A percentile compares a stretch with the other conserved stretches of the same genome.
Conservation (phyloP, 53 echinoderm and acorn worm species). For the Apostichopus leukothele region DNA sequence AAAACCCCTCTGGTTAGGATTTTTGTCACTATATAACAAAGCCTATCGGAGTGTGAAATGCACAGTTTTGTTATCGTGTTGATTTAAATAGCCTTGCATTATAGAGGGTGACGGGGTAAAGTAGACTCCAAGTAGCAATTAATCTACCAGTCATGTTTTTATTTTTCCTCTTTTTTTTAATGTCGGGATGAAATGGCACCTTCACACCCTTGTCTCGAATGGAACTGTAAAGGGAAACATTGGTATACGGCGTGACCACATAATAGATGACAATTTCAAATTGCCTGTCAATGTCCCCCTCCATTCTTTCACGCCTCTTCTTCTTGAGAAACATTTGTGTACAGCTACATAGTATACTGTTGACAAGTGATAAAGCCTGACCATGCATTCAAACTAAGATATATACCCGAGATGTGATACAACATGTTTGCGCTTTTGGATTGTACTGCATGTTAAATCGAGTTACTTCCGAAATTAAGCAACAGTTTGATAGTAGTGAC, state of each 20-base stretch:
- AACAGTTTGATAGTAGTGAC: too few species aligned
- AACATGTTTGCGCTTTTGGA: too few species aligned
- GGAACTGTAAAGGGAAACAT: neutral
- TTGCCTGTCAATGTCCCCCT: conserved; percentile 11
- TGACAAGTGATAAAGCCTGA: too few species aligned
- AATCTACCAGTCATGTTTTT: conserved; percentile 27
- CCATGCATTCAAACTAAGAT: too few species aligned
- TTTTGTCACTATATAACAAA: conserved; percentile 21
- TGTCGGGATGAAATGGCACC: conserved; percentile 11
- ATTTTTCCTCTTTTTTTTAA: neutral
- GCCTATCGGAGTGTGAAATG: conserved; percentile 36
- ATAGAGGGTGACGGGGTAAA: neutral
- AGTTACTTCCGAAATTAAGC: too few species aligned
- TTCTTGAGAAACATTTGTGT: too few species aligned
- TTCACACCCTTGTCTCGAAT: conserved; percentile 22
- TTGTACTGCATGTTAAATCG: too few species aligned
- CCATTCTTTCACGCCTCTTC: neutral
- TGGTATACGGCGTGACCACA: conserved; percentile 6
- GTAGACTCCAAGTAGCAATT: conserved; percentile 19
- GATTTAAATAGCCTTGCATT: conserved; percentile 25
- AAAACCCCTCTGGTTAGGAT: neutral
- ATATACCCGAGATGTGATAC: too few species aligned
- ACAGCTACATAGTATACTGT: too few species aligned
- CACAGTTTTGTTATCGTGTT: conserved; percentile 30
- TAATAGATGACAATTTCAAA: conserved; percentile 11